Evolutionary conservation across 2,888 invertebrate species (phyloP), one percentile per base, ranked within the genome.

Genomic region (Tachina fera): DNA sequence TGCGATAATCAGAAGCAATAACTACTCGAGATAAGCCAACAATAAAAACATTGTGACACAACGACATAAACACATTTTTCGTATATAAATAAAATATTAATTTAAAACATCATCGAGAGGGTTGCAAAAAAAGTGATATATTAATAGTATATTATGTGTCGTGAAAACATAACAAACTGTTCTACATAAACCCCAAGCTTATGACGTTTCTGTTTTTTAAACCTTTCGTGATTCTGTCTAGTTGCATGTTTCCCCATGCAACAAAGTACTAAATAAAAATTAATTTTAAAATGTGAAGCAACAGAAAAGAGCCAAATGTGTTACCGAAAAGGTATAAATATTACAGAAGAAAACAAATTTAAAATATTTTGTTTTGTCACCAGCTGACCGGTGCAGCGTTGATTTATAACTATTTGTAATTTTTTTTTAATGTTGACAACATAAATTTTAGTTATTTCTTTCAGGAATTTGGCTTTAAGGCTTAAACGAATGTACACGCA

Each of bases 101-200:
- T 70, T 41, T 31, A 43, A n/a, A 61, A 43, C 45, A 47, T 31
- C 51, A 63, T 31, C 31, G 41, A 45, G 71, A 79, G 31, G 70
- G 61, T 70, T 61, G 45, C 51, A 60, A n/a, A 10, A 31, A 68
- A 43, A 51, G 71, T 14, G 43, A 70, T 16, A 61, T n/a, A n/a
- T n/a, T n/a, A 56, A 53, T n/a, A 41, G 51, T 45, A 71, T 19
- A 74, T 13, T 51, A 56, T 51, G 68, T 75, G 70, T 76, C 61
- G 61, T 76, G 82, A 82, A 61, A 31, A 51, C 67, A 43, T 49
- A 65, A 70, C 68, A 68, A 41, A 68, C 56, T 70, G 70, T 76
- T 56, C 63, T 56, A 56, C 53, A 61, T 61, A 61, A 70, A 76
- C 63, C 61, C 43, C 63, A 63, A 63, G 63, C 47, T 79, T 61